Evolutionary conservation across 2,113 vertebrate genomes (phyloP), one percentile per base, ranked within the genome.

Genomic region (Willisornis vidua): DNA sequence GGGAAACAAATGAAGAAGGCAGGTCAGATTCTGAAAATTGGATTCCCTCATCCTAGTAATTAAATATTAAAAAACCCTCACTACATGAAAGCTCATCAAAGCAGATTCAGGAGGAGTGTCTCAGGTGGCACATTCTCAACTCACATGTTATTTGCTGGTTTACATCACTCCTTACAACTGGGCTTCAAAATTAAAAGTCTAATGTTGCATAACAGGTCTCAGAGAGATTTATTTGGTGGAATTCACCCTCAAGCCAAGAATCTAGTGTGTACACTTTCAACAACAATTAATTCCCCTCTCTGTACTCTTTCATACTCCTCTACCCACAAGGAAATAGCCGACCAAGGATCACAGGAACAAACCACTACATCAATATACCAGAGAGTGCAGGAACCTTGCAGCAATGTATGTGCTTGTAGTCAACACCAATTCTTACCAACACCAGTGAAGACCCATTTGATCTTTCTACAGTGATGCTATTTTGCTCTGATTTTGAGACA

Each of bases 381-480:
- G 0, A 49, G 16, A n/a, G 10, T 43, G 11, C 59, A 74, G 0
- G 0, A 86, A 43, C 43, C 33, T 62, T 25, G 61, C 52, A 86
- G 76, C 35, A 87, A 17, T 6, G 5, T 45, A 25, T 7, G 14
- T 37, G 41, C 31, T 54, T 9, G 2, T 10, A 46, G 58, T 9
- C 37, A 26, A 57, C 43, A 57, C 5, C 49, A 73, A 2, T 35
- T 80, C 76, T 74, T 73, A 51, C 9, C 7, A 74, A n/a, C 4
- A 43, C 7, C 24, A 25, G 48, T 5, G 16, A 59, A 31, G 41
- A 8, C 10, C 61, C 24, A 24, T 68, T 81, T 31, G 24, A 18
- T 37, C 16, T 68, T 89, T 91, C 31, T 73, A 46, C 10, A 20
- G 14, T 18, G 25, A 22, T 57, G 22, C 4, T 33, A 39, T 39